Evolutionary conservation across 2,888 invertebrate species (phyloP), one percentile per base, ranked within the genome.

Genomic region (Agapostemon virescens): DNA sequence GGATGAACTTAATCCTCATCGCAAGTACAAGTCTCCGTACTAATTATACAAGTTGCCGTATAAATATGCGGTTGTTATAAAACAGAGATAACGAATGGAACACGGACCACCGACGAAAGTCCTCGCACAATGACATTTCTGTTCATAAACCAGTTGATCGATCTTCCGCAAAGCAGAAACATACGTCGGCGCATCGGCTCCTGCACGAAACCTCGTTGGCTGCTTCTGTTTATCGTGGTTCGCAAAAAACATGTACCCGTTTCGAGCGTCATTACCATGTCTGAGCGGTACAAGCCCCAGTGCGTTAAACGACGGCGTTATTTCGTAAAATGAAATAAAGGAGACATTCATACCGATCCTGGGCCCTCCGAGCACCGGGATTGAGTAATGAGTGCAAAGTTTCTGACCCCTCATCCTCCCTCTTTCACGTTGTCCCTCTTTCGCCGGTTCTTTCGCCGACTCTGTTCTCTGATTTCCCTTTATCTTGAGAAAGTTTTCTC

Each of bases 281-380:
- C 88, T 86, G 86, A 79, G 23, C 79, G 81, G 76, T 83, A 78
- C 76, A 78, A 83, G 66, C 69, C 68, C 70, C 76, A 78, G 61
- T 80, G 82, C 78, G 84, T 82, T 89, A 89, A 88, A 85, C 79
- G 81, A 58, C 75, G 82, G 81, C 82, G 83, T 84, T 86, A 85
- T 80, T 89, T 85, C 73, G 81, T 77, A 82, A 87, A 89, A 85
- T 85, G 85, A 84, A 89, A 89, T 89, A 87, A 89, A 85, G 87
- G 78, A 83, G 81, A 87, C 86, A 85, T 88, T 89, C 89, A 88
- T 87, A 82, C 84, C 76, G 75, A 55, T 79, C 83, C 61, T 80
- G 77, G 69, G 70, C 52, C 42, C 58, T 7, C 58, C 66, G 79
- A 85, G 67, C 78, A 71, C 63, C 23, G 72, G 66, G 79, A 77